Conservation (phyloP, 30 jellyfish, hydroid and myxozoan genomes). For the Haliclystus octoradiatus region DNA sequence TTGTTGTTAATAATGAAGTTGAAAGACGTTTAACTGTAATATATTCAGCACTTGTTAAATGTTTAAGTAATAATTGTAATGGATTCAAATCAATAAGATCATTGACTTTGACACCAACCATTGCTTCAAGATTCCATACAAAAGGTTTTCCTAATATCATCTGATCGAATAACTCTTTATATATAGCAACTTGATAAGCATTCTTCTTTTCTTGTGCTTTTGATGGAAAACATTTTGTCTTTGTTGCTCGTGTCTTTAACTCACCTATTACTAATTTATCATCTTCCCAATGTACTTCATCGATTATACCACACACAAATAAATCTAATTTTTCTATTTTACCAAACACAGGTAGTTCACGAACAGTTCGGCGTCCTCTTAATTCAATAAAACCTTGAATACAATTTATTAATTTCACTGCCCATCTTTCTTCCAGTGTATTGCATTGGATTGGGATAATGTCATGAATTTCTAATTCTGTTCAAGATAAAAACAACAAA, state of each 20-base stretch:
- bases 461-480: slow-evolving; percentile 52
- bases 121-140: background rate
- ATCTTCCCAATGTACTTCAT: slow-evolving; percentile 12
- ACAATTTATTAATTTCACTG: slow-evolving; percentile 17
- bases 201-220: slow-evolving; percentile 16
- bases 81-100: background rate
- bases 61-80: background rate
- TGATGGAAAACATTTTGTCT: slow-evolving; percentile 5
- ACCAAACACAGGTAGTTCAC: slow-evolving; percentile 44
- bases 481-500: background rate
- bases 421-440: slow-evolving; percentile 51
- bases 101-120: background rate
- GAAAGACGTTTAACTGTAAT: slow-evolving; percentile 2
- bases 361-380: slow-evolving; percentile 15
- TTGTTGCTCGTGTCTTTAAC: slow-evolving; percentile 24
- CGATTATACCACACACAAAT: slow-evolving; percentile 29
- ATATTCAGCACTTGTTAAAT: background rate
- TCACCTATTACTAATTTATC: slow-evolving; percentile 18
- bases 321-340: slow-evolving; percentile 5
- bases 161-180: slow-evolving; percentile 20
- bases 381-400: slow-evolving; percentile 19
- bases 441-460: slow-evolving; percentile 4
- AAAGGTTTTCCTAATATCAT: slow-evolving; percentile 3
- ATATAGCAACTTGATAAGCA: slow-evolving; percentile 20
- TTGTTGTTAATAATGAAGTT: background rate